Evolutionary conservation across 2,888 invertebrate species (phyloP).

Genomic region (Dendrolimus houi): DNA sequence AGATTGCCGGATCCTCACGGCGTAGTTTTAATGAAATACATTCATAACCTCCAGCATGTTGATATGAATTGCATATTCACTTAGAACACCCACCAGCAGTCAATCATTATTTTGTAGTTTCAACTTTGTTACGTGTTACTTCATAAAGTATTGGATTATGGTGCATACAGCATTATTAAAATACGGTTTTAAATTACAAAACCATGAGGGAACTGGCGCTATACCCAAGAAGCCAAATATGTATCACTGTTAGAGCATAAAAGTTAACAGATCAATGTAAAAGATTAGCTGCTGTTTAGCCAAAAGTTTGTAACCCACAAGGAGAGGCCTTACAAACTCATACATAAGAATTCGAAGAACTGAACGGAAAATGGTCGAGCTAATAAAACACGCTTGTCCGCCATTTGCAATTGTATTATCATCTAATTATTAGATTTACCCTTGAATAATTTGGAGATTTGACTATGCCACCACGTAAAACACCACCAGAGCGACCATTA

Average conservation of each 20-base stretch:
- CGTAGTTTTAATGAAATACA: not conserved
- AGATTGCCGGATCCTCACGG: not conserved
- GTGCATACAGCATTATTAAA: too few relatives aligned
- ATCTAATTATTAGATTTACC: constrained; percentile 75
- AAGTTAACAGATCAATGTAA: too few relatives aligned
- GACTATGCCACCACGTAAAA: constrained; percentile 81
- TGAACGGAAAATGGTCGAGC: constrained; percentile 30
- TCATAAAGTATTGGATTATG: too few relatives aligned
- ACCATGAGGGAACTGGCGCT: too few relatives aligned
- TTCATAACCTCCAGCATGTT: not conserved
- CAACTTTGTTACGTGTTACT: too few relatives aligned
- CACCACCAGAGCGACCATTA: constrained; percentile 73
- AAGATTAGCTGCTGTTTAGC: too few relatives aligned
- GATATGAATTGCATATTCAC: not conserved
- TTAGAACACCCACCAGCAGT: not conserved
- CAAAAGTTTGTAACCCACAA: too few relatives aligned
- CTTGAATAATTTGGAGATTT: constrained; percentile 80
- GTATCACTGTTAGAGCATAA: too few relatives aligned
- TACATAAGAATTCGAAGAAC: not conserved
- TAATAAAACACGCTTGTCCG: constrained; percentile 57
- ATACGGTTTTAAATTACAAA: too few relatives aligned
- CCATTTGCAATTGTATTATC: constrained; percentile 65
- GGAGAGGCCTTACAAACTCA: not conserved
- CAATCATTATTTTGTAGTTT: too few relatives aligned
- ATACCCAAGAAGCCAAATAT: too few relatives aligned